phyloP scores from a whole-genome alignment of 2,113 vertebrate species.

The Datnioides undecimradiatus region DNA sequence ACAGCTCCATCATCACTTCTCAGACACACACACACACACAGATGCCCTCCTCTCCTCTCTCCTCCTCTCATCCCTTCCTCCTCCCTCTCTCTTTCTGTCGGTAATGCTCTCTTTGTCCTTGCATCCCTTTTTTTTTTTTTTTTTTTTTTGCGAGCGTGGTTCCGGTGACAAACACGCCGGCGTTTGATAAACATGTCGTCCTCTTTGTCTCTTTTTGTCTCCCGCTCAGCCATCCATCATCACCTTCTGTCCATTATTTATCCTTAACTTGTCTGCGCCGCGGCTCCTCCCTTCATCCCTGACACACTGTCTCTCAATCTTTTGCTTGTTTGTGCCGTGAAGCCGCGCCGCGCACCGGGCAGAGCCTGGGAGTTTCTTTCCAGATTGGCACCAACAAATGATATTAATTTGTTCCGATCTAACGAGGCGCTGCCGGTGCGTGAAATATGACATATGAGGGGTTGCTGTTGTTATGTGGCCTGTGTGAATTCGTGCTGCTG shows the following conservation, averaged over 20 bases:
- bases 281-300: conserved; percentile 14
- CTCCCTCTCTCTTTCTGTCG: conserved; percentile 21
- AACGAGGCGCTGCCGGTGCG: conserved; percentile 13
- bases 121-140: no score
- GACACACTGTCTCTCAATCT: conserved; percentile 6
- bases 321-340: not conserved
- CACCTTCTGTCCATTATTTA: conserved; percentile 43
- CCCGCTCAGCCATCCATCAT: conserved; percentile 46
- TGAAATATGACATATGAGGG: conserved; percentile 3
- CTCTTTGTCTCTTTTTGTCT: conserved; percentile 43
- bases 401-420: not conserved
- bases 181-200: conserved; percentile 67
- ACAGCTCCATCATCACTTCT: conserved; percentile 38
- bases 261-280: conserved; percentile 21
- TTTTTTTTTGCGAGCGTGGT: not conserved
- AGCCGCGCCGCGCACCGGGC: not conserved
- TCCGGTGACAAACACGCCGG: conserved; percentile 29
- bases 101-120: conserved; percentile 68
- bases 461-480: conserved; percentile 10
- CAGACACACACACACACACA: no score
- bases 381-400: not conserved
- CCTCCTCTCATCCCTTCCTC: conserved; percentile 5
- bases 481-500: conserved; percentile 41
- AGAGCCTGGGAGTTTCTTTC: conserved; percentile 2
- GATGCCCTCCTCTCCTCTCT: conserved; percentile 20